Evolutionary conservation across 2,888 invertebrate genomes (phyloP).

Genomic region (Liopterus haemorrhoidalis): DNA sequence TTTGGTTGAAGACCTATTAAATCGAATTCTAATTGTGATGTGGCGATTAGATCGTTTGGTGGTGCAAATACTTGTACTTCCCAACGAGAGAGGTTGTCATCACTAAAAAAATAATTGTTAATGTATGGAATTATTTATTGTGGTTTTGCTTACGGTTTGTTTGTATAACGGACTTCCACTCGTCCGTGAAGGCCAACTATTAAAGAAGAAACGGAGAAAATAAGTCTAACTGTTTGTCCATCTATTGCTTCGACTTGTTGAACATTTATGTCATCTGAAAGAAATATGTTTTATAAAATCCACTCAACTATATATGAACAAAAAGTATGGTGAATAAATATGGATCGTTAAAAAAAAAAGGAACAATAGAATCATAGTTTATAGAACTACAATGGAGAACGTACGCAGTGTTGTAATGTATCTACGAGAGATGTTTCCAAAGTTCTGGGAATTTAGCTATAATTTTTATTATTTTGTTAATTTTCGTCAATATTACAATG

Average conservation of each 20-base stretch:
- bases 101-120: slow-evolving; percentile 29
- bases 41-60: slow-evolving; percentile 77
- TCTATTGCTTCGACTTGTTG: slow-evolving; percentile 66
- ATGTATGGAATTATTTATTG: slow-evolving; percentile 6
- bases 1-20: slow-evolving; percentile 69
- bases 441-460: no score
- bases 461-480: no score
- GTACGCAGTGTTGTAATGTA: no score
- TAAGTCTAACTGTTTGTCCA: slow-evolving; percentile 70
- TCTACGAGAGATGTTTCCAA: no score
- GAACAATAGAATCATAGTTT: no score
- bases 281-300: slow-evolving; percentile 9
- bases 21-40: slow-evolving; percentile 79
- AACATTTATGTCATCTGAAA: slow-evolving; percentile 50
- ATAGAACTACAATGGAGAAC: no score
- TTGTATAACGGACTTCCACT: slow-evolving; percentile 80
- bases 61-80: slow-evolving; percentile 81
- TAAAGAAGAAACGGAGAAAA: slow-evolving; percentile 75
- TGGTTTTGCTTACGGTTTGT: slow-evolving; percentile 56
- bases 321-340: not conserved
- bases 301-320: not conserved
- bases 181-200: slow-evolving; percentile 82
- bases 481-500: no score
- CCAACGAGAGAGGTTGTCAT: slow-evolving; percentile 67
- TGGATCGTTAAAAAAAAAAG: no score